Conservation (phyloP, 2,113 vertebrate genomes). For the Lethenteron camtschaticum region DNA sequence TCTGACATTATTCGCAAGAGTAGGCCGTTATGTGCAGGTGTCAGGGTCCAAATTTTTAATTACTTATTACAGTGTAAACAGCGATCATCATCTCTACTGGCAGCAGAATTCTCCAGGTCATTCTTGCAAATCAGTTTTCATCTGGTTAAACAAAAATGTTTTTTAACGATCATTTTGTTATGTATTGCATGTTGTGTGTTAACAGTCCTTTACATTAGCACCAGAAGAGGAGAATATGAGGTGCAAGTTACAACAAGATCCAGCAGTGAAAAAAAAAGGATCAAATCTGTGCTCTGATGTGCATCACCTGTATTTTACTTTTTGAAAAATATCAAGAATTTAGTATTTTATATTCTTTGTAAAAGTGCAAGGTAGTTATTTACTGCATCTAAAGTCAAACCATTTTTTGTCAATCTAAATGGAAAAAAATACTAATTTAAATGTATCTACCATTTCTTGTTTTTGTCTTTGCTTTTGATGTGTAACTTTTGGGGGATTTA, state of each 20-base stretch:
- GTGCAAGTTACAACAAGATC: background rate
- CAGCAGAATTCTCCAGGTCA: background rate
- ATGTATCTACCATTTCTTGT: too few relatives aligned
- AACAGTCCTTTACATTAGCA: slow-evolving; percentile 93
- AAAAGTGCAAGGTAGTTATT: too few relatives aligned
- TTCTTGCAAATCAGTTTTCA: background rate
- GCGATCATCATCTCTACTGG: background rate
- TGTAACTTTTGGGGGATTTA: too few relatives aligned
- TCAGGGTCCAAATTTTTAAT: background rate
- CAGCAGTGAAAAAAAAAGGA: slow-evolving; percentile 6
- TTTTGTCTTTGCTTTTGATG: too few relatives aligned
- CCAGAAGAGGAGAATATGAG: slow-evolving; percentile 97
- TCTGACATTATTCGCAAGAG: too few relatives aligned
- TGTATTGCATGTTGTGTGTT: slow-evolving; percentile 14
- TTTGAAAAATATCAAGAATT: too few relatives aligned
- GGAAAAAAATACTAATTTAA: too few relatives aligned
- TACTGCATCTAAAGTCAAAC: too few relatives aligned
- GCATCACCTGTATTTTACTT: too few relatives aligned
- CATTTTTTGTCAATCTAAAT: too few relatives aligned
- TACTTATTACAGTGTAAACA: background rate
- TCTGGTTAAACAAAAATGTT: background rate
- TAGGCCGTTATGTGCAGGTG: background rate
- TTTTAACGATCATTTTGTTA: slow-evolving; percentile 9
- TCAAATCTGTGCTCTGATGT: background rate
- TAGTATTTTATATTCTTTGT: too few relatives aligned